Percentiles rank a stretch among this genome's conserved stretches.
Evolutionary conservation across 2,797 vertebrate genomes (phyloP).

Genomic region (Alcedo quadribrachys): DNA sequence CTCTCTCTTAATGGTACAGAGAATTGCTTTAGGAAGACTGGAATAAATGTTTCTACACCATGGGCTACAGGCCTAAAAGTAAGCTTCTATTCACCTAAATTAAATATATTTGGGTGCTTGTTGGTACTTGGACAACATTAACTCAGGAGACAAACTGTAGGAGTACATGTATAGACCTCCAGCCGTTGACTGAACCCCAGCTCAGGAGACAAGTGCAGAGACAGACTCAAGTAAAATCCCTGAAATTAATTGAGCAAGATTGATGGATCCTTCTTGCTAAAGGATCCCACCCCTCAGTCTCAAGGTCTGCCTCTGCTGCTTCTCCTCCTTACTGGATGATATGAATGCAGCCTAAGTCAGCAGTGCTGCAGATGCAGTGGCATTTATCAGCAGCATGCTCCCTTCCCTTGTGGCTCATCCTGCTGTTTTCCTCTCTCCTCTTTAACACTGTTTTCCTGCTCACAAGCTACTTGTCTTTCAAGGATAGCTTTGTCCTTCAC

Average conservation of each 20-base stretch:
- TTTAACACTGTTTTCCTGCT: not conserved
- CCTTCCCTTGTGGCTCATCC: not conserved
- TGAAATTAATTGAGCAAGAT: not conserved
- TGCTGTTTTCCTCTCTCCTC: not conserved
- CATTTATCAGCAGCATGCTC: not conserved
- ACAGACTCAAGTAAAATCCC: not conserved
- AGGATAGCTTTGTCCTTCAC: not conserved
- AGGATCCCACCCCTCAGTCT: not conserved
- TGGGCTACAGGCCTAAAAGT: not conserved
- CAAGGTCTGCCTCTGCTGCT: not conserved
- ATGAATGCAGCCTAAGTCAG: not conserved
- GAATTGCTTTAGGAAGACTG: not conserved
- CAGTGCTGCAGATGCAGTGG: not conserved
- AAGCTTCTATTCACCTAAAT: not conserved
- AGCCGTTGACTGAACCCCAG: not conserved
- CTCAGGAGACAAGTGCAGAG: not conserved
- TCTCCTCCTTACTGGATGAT: not conserved
- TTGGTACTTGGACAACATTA: not conserved
- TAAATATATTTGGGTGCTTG: not conserved
- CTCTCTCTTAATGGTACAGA: not conserved
- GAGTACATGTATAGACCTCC: not conserved
- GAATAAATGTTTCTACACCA: not conserved
- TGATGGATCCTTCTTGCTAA: not conserved
- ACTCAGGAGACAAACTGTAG: rapidly evolving
- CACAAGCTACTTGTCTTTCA: not conserved